Evolutionary conservation across 2,888 invertebrate genomes (phyloP).

Genomic region (Caenorhabditis afra): DNA sequence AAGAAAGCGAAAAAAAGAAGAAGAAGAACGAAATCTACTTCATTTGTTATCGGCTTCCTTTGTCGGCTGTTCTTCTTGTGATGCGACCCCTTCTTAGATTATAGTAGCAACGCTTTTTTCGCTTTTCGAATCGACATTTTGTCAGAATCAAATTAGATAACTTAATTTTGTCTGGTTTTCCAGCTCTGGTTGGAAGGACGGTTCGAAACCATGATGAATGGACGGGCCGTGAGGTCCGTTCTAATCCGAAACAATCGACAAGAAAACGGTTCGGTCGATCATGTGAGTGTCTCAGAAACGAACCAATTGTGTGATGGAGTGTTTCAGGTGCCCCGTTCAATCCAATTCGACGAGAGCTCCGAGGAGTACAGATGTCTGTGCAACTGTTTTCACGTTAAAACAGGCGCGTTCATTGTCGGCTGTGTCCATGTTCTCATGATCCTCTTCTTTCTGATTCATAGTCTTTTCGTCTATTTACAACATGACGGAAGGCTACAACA

Average conservation of each 20-base stretch:
- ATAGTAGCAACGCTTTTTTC: constrained; percentile 10
- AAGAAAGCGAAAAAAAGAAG: constrained; percentile 22
- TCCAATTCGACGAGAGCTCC: constrained; percentile 79
- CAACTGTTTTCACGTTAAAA: constrained; percentile 80
- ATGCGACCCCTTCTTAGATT: constrained; percentile 20
- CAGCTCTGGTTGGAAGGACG: constrained; percentile 60
- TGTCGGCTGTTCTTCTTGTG: constrained; percentile 22
- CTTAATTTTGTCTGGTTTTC: constrained; percentile 1
- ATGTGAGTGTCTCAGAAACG: constrained; percentile 51
- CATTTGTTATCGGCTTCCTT: constrained; percentile 37
- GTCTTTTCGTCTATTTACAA: constrained; percentile 77
- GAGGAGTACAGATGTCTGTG: constrained; percentile 79
- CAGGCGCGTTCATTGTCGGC: constrained; percentile 76
- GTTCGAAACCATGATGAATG: constrained; percentile 74
- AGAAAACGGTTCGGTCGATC: constrained; percentile 68
- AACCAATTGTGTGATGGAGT: neutral
- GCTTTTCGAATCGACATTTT: no score
- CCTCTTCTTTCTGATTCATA: constrained; percentile 77
- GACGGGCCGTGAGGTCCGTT: constrained; percentile 75
- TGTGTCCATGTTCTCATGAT: constrained; percentile 74
- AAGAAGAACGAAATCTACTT: constrained; percentile 46
- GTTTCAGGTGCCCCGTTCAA: constrained; percentile 70
- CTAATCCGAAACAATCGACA: constrained; percentile 73
- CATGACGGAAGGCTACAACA: constrained; percentile 71
- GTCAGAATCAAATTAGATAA: neutral